phyloP scores from a whole-genome alignment of 2,797 vertebrate genomes.

The Apodemus agrarius region DNA sequence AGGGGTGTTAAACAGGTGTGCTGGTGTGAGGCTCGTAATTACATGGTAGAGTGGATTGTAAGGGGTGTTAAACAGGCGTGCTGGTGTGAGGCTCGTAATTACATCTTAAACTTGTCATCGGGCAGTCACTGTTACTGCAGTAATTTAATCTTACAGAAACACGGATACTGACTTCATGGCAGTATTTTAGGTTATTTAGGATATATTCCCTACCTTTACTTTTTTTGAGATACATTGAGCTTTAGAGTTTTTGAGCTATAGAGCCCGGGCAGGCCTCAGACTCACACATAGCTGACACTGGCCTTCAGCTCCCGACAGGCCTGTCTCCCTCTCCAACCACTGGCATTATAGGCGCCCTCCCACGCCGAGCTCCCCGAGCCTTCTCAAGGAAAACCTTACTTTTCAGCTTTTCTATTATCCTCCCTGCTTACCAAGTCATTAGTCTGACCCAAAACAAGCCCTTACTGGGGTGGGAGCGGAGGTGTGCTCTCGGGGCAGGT shows the following conservation, averaged over 20 bases:
- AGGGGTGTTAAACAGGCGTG: too few species aligned
- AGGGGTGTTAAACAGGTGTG: conserved; percentile 7
- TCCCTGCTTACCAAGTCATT: conserved; percentile 3
- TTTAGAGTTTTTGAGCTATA: background rate
- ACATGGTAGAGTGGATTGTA: too few species aligned
- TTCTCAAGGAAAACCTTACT: conserved; percentile 44
- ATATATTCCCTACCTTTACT: background rate
- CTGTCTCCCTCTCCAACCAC: background rate
- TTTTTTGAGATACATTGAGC: background rate
- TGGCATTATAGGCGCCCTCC: background rate
- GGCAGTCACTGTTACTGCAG: too few species aligned
- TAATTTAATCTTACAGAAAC: conserved; percentile 28
- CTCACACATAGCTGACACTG: background rate
- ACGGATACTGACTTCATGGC: conserved; percentile 5
- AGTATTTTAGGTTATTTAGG: conserved; percentile 14
- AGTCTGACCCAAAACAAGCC: conserved; percentile 2
- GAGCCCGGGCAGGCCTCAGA: background rate
- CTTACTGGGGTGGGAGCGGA: background rate
- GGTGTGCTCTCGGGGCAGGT: background rate
- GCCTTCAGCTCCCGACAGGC: background rate
- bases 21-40: background rate
- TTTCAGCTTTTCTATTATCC: background rate
- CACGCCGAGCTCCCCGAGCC: background rate
- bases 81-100: too few species aligned
- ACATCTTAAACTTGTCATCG: too few species aligned